phyloP scores from a whole-genome alignment of 2,113 vertebrate genomes.

The Colistium nudipinnis region DNA sequence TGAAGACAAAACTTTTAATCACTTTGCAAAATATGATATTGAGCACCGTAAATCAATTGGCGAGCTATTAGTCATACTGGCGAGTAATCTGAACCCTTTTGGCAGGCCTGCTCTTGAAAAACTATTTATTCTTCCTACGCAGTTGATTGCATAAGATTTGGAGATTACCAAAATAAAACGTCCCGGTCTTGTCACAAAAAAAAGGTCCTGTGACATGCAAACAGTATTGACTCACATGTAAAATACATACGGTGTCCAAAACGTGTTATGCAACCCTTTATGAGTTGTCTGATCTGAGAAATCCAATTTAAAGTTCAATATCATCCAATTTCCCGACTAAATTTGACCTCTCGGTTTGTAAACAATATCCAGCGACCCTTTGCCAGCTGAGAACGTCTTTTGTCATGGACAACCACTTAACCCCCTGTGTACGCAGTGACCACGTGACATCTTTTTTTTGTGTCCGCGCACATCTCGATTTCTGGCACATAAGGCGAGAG shows the following conservation, averaged over 20 bases:
- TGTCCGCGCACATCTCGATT: slow-evolving; percentile 62
- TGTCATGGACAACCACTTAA: slow-evolving; percentile 45
- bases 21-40: slow-evolving; percentile 59
- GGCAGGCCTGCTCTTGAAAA: slow-evolving; percentile 66
- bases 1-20: slow-evolving; percentile 63
- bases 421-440: slow-evolving; percentile 60
- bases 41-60: slow-evolving; percentile 67
- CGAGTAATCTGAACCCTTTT: slow-evolving; percentile 51
- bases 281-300: too few species aligned
- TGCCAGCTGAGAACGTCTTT: slow-evolving; percentile 43
- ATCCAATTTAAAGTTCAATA: too few species aligned
- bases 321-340: too few species aligned
- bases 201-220: slow-evolving; percentile 16
- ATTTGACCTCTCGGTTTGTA: slow-evolving; percentile 30
- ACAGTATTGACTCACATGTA: background rate
- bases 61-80: slow-evolving; percentile 60
- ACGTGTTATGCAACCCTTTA: background rate
- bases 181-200: slow-evolving; percentile 49
- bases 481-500: slow-evolving; percentile 48
- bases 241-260: background rate
- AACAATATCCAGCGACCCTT: slow-evolving; percentile 42
- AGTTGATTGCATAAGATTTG: slow-evolving; percentile 52
- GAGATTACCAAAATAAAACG: slow-evolving; percentile 54
- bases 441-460: slow-evolving; percentile 61
- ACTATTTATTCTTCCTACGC: slow-evolving; percentile 57